Evolutionary conservation across 2,797 vertebrate species (phyloP), one percentile per base, ranked within the genome.

Genomic region (Apogon hyalosoma): DNA sequence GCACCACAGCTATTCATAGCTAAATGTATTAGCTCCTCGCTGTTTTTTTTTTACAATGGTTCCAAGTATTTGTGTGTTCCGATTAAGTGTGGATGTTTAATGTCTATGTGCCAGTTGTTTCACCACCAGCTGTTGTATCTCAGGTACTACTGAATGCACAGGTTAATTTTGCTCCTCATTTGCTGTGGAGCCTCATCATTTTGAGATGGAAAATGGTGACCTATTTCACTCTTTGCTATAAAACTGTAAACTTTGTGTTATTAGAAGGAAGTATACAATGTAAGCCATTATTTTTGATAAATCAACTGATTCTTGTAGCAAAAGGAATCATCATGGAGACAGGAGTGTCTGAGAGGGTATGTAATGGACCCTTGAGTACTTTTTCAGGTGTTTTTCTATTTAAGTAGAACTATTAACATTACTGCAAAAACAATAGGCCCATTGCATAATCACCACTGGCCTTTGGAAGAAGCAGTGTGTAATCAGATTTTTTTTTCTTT

Each of bases 361-460:
- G 24, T 6, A 3, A 28, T 28, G 24, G 24, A 6, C 4, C 21
- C 56, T 46, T 63, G 38, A 19, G 15, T 13, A 31, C 69, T 9
- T 43, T 36, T 36, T 42, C 15, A 31, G 28, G 12, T 28, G 24
- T 3, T 5, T 5, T 28, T 28, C 24, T 6, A 28, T 28, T 28
- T 6, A 3, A 28, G 24, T 4, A 28, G 24, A 3, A 5, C 24
- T 28, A 5, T 28, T 28, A 28, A 28, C 24, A 28, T 28, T 28
- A 28, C 24, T 28, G 3, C 24, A 28, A 28, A 28, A 28, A 28
- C 24, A 28, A 28, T 5, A 28, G 24, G 47, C 45, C 28, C 9
- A 3, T 88, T 85, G 57, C 71, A 63, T 81, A 85, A 85, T 47
- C 36, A 64, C 74, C 28, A 72, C 89, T 79, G 69, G 56, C 59